phyloP scores from a whole-genome alignment of 53 echinoderm and acorn worm genomes.

The Holothuria scabra region DNA sequence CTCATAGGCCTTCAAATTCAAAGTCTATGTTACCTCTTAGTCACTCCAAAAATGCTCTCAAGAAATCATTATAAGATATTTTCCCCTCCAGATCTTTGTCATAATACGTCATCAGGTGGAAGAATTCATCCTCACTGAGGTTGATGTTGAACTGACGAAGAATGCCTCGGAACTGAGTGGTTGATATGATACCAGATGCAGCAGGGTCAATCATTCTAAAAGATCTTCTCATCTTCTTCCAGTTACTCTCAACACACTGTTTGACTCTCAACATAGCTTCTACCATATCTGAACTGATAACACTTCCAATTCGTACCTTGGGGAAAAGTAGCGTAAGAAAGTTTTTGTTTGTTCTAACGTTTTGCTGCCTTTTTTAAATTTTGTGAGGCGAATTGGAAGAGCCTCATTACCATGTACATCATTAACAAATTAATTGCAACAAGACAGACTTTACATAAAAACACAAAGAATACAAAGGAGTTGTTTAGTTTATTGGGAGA shows the following conservation, averaged over 20 bases:
- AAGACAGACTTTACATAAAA: too few species aligned
- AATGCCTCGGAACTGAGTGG: constrained; percentile 79
- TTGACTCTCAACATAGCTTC: constrained; percentile 91
- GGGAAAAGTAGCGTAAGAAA: not conserved
- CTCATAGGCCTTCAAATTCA: too few species aligned
- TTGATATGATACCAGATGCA: constrained; percentile 73
- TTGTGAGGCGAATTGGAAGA: too few species aligned
- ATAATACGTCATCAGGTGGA: constrained; percentile 94
- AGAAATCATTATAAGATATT: constrained; percentile 94
- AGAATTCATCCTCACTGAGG: constrained; percentile 94
- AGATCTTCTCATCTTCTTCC: constrained; percentile 90
- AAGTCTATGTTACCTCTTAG: too few species aligned
- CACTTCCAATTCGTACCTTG: constrained; percentile 77
- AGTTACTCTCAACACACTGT: constrained; percentile 74
- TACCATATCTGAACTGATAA: constrained; percentile 72
- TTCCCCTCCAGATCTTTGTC: constrained; percentile 85
- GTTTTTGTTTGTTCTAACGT: too few species aligned
- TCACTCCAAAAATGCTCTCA: constrained; percentile 86
- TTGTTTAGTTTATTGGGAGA: too few species aligned
- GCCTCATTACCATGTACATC: too few species aligned
- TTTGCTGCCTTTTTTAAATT: too few species aligned
- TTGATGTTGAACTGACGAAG: constrained; percentile 97
- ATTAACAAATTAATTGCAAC: too few species aligned
- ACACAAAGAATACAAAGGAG: too few species aligned
- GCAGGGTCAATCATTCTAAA: constrained; percentile 84